Conservation (phyloP, 1,140 invertebrate species). For the Leptoteleia sp. region DNA sequence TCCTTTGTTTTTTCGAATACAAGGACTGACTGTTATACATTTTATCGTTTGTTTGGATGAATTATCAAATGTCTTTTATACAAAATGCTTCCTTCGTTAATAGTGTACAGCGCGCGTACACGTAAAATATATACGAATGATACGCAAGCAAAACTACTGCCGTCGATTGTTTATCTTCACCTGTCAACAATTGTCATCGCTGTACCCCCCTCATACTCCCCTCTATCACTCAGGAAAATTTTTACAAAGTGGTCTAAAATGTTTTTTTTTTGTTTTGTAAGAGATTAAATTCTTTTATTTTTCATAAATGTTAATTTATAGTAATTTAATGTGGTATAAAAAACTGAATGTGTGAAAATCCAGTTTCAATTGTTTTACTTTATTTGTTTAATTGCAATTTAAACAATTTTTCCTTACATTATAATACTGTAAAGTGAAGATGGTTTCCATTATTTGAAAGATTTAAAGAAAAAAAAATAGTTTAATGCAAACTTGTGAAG, state of each 20-base stretch:
- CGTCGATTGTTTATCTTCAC: constrained; percentile 54
- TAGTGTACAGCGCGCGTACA: constrained; percentile 31
- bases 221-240: constrained; percentile 2
- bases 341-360: too few species aligned
- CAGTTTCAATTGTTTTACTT: too few species aligned
- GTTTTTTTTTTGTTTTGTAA: too few species aligned
- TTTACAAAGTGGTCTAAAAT: neutral
- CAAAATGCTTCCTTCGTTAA: constrained; percentile 64
- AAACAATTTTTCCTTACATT: too few species aligned
- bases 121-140: constrained; percentile 25
- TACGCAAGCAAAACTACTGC: constrained; percentile 58
- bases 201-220: constrained; percentile 27
- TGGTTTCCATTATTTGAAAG: too few species aligned
- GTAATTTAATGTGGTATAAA: too few species aligned
- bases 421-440: too few species aligned
- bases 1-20: constrained; percentile 34
- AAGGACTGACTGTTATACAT: constrained; percentile 57
- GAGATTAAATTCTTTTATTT: too few species aligned
- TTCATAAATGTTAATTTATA: neutral
- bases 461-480: too few species aligned
- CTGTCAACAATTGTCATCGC: constrained; percentile 24
- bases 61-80: constrained; percentile 60
- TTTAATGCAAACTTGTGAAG: too few species aligned
- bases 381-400: too few species aligned
- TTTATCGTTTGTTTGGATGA: constrained; percentile 43